phyloP scores from a whole-genome alignment of 2,888 invertebrate genomes.

The Dryobota labecula region DNA sequence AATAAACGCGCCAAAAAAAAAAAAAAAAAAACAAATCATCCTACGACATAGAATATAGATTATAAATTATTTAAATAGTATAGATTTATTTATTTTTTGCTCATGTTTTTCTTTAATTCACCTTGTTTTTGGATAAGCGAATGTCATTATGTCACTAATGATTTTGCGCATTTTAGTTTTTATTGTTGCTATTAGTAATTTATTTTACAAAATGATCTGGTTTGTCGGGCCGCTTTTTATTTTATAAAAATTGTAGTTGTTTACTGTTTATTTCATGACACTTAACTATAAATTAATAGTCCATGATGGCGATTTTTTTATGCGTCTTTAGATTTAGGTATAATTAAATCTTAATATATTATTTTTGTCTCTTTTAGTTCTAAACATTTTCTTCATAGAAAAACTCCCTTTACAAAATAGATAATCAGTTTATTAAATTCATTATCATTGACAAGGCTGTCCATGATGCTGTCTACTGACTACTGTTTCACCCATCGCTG shows the following conservation, averaged over 20 bases:
- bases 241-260: background rate
- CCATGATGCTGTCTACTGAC: too few species aligned
- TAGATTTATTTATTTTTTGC: background rate
- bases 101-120: constrained; percentile 1
- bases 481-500: too few species aligned
- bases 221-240: background rate
- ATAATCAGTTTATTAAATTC: constrained; percentile 5
- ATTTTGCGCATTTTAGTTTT: background rate
- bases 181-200: constrained; percentile 10
- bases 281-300: background rate
- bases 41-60: too few species aligned
- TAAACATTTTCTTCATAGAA: background rate
- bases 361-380: too few species aligned
- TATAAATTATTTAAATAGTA: too few species aligned
- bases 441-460: too few species aligned
- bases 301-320: background rate
- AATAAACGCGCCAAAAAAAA: too few species aligned
- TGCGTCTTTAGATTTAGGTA: background rate
- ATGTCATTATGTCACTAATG: background rate
- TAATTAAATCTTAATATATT: background rate
- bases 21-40: too few species aligned
- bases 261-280: background rate
- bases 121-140: background rate
- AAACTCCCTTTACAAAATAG: background rate
- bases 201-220: constrained; percentile 16